Evolutionary conservation across 2,888 invertebrate genomes (phyloP).

Genomic region (Napeogenes sylphis): DNA sequence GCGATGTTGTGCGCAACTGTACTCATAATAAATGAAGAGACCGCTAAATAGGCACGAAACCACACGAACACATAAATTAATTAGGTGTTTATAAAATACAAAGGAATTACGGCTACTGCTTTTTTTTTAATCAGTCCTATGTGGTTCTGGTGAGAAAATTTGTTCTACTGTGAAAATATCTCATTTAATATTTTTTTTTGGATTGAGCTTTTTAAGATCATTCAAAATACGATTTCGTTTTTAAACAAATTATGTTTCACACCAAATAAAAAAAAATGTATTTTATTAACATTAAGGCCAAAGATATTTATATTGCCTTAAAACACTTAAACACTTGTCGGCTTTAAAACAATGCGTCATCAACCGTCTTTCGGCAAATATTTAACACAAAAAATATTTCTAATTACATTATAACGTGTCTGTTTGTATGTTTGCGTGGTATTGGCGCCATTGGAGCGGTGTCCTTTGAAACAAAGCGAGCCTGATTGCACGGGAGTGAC

Average conservation of each 20-base stretch:
- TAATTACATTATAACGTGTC: background rate
- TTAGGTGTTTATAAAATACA: conserved; percentile 4
- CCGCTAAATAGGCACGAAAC: conserved; percentile 24
- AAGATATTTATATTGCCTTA: too few species aligned
- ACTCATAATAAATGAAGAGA: conserved; percentile 35
- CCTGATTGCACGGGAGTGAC: conserved; percentile 65
- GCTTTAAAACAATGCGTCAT: too few species aligned
- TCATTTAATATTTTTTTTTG: too few species aligned
- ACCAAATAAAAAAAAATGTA: too few species aligned
- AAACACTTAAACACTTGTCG: too few species aligned
- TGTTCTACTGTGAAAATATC: too few species aligned
- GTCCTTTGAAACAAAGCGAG: conserved; percentile 53
- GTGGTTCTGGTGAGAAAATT: too few species aligned
- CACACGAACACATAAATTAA: conserved; percentile 6
- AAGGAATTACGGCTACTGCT: background rate
- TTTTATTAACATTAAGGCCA: too few species aligned
- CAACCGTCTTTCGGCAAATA: background rate
- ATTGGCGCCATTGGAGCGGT: conserved; percentile 31
- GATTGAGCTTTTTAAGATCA: too few species aligned
- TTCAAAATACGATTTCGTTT: too few species aligned
- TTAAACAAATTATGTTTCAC: too few species aligned
- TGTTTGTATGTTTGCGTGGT: background rate
- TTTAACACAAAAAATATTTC: background rate
- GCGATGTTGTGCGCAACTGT: conserved; percentile 32
- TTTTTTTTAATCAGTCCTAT: background rate